Conservation (phyloP, 1,140 invertebrate species). For the Bombus affinis region DNA sequence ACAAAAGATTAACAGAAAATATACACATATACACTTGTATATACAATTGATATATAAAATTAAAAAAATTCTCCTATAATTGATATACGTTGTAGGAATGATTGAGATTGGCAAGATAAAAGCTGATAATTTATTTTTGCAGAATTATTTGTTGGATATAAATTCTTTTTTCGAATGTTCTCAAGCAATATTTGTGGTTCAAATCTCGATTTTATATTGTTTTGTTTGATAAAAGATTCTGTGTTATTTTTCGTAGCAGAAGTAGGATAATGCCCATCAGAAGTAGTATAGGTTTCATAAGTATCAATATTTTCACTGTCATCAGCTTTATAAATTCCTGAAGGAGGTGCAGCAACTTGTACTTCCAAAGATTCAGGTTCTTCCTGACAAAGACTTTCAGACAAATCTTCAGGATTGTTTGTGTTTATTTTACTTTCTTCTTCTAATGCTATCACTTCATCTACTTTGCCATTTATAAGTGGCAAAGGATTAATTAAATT, state of each 20-base stretch:
- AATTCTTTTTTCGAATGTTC: constrained; percentile 84
- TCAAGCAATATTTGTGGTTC: constrained; percentile 85
- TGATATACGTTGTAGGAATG: constrained; percentile 88
- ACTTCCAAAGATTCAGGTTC: constrained; percentile 31
- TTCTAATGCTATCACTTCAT: background rate
- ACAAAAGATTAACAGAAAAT: background rate
- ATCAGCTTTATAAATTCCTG: constrained; percentile 73
- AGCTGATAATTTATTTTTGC: constrained; percentile 83
- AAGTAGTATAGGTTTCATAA: constrained; percentile 63
- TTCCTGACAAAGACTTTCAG: no score
- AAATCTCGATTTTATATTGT: constrained; percentile 76
- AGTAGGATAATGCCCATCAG: constrained; percentile 50
- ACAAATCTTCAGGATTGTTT: background rate
- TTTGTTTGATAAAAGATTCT: constrained; percentile 56
- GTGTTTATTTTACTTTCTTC: constrained; percentile 23
- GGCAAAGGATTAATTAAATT: background rate
- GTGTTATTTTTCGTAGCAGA: constrained; percentile 55
- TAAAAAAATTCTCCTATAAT: constrained; percentile 87
- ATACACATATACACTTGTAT: background rate
- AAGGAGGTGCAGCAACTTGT: constrained; percentile 66
- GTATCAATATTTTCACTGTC: constrained; percentile 72
- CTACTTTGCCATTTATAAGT: background rate
- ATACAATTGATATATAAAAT: constrained; percentile 14
- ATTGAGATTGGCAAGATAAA: constrained; percentile 86
- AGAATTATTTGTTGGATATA: constrained; percentile 82